Evolutionary conservation across 1,140 invertebrate genomes (phyloP).

Genomic region (Procambarus clarkii): DNA sequence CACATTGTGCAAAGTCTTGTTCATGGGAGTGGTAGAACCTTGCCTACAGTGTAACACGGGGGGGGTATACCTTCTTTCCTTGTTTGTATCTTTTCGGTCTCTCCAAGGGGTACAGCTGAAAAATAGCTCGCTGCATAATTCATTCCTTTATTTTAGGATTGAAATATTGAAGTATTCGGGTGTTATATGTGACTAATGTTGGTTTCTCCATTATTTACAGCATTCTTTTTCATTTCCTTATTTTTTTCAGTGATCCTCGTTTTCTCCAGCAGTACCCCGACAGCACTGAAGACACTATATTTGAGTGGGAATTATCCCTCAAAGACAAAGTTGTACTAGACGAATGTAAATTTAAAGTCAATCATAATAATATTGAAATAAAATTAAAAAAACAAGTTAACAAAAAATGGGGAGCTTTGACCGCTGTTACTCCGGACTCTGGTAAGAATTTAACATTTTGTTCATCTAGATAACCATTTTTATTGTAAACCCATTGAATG

Average conservation of each 20-base stretch:
- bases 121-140: too few species aligned
- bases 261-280: conserved; percentile 61
- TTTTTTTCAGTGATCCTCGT: neutral
- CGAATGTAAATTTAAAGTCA: conserved; percentile 52
- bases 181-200: neutral
- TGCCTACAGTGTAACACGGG: too few species aligned
- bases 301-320: conserved; percentile 51
- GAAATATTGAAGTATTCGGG: neutral
- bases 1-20: too few species aligned
- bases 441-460: conserved; percentile 10
- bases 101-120: too few species aligned
- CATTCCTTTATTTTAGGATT: too few species aligned
- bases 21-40: too few species aligned
- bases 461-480: neutral
- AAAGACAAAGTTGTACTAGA: conserved; percentile 58
- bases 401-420: conserved; percentile 55
- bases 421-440: conserved; percentile 29
- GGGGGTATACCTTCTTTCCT: too few species aligned
- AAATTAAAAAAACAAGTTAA: conserved; percentile 60
- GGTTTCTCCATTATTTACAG: neutral
- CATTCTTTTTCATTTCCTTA: neutral
- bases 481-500: neutral
- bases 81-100: too few species aligned
- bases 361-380: conserved; percentile 52
- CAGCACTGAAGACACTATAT: conserved; percentile 50